A percentile compares a stretch with the other conserved stretches of the same genome.
Evolutionary conservation across 2,113 vertebrate species (phyloP).

Genomic region (Corythornis vintsioides): DNA sequence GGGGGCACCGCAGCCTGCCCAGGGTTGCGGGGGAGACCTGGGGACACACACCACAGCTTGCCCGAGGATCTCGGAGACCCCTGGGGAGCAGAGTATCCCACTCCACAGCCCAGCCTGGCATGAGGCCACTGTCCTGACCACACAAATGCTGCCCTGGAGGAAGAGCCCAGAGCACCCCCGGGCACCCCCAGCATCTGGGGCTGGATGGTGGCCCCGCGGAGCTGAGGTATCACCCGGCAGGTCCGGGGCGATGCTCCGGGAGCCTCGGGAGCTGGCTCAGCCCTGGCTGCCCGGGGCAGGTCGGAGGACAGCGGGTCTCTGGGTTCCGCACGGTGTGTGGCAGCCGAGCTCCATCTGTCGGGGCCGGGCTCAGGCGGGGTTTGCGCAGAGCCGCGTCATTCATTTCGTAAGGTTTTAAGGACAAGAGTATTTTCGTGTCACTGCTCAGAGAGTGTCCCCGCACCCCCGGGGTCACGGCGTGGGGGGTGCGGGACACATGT

Average conservation of each 20-base stretch:
- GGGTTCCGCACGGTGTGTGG: accelerated
- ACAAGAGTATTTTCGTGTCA: too few relatives aligned
- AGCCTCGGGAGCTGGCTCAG: background rate
- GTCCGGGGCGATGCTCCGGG: background rate
- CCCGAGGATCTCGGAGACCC: accelerated
- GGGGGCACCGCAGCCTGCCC: background rate
- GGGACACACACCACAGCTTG: background rate
- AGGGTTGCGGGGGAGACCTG: too few relatives aligned
- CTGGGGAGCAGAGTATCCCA: background rate
- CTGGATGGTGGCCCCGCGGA: background rate
- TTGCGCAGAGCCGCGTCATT: background rate
- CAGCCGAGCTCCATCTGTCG: background rate
- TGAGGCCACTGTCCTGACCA: background rate
- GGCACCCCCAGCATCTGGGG: background rate
- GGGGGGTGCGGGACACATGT: background rate
- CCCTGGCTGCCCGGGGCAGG: background rate
- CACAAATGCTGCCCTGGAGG: accelerated
- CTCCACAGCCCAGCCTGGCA: background rate
- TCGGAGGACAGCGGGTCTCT: background rate
- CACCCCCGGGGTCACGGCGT: background rate
- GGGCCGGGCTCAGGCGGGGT: background rate
- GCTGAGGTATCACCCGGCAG: background rate
- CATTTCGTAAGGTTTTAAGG: accelerated
- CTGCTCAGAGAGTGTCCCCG: background rate
- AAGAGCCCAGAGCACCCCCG: accelerated